Evolutionary conservation across 2,797 vertebrate species (phyloP).

Genomic region (Ciconia nigra): DNA sequence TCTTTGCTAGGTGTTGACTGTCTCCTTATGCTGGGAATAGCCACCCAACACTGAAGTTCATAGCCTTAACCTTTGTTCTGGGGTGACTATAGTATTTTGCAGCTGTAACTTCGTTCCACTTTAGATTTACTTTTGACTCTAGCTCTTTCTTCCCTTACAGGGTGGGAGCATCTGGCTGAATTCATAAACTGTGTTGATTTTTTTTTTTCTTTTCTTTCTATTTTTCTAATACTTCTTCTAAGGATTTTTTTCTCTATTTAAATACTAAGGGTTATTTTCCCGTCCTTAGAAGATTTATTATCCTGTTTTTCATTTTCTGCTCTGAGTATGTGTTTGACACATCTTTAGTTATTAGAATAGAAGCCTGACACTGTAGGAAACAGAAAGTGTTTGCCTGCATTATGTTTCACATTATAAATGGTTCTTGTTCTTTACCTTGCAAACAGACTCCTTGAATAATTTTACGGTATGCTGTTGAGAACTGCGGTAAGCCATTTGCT

Average conservation of each 20-base stretch:
- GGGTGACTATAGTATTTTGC: neutral
- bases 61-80: neutral
- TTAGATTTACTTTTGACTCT: neutral
- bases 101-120: neutral
- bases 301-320: conserved; percentile 32
- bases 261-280: neutral
- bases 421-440: conserved; percentile 16
- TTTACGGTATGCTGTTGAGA: neutral
- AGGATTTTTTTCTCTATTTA: neutral
- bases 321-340: conserved; percentile 25
- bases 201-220: neutral
- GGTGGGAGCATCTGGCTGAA: neutral
- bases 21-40: neutral
- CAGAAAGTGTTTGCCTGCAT: conserved; percentile 34
- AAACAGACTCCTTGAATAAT: conserved; percentile 36
- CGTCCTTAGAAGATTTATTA: conserved; percentile 36
- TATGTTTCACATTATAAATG: conserved; percentile 33
- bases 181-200: neutral
- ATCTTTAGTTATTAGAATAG: conserved; percentile 34
- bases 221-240: neutral
- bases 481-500: neutral
- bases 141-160: neutral
- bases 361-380: neutral
- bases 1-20: neutral
- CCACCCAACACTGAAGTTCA: neutral